Conservation (phyloP, 1,140 invertebrate genomes). For the Wiebesia pumilae region DNA sequence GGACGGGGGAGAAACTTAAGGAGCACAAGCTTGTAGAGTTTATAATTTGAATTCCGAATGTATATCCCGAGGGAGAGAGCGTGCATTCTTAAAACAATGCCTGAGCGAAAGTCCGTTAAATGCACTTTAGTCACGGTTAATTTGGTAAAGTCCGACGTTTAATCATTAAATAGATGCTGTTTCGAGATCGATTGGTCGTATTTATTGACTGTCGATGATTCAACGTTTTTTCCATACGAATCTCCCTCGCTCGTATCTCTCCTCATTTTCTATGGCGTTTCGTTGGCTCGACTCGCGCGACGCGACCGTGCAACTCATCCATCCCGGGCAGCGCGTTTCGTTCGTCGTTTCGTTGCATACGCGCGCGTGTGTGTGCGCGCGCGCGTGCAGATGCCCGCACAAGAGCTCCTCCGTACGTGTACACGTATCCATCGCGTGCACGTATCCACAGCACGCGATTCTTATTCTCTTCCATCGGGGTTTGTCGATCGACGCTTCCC, state of each 20-base stretch:
- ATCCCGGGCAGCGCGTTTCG: slow-evolving; percentile 28
- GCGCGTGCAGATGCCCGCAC: no score
- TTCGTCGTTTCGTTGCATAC: slow-evolving; percentile 39
- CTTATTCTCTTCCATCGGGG: slow-evolving; percentile 53
- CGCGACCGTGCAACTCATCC: slow-evolving; percentile 51
- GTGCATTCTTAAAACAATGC: slow-evolving; percentile 50
- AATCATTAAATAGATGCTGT: slow-evolving; percentile 69
- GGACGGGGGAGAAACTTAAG: background rate
- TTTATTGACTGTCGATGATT: slow-evolving; percentile 73
- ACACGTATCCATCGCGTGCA: slow-evolving; percentile 62
- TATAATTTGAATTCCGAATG: slow-evolving; percentile 27
- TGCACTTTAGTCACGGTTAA: slow-evolving; percentile 73
- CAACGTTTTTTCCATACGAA: slow-evolving; percentile 57
- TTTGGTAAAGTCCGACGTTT: slow-evolving; percentile 68
- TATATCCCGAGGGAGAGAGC: slow-evolving; percentile 1
- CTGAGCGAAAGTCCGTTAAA: slow-evolving; percentile 58
- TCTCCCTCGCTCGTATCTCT: background rate
- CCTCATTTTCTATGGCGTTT: background rate
- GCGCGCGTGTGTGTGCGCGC: slow-evolving; percentile 30
- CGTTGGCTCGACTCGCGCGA: slow-evolving; percentile 21
- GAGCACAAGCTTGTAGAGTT: background rate
- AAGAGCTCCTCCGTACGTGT: background rate
- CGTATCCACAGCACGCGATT: slow-evolving; percentile 51
- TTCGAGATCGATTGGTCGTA: slow-evolving; percentile 69
- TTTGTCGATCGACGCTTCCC: slow-evolving; percentile 70